Percentiles rank a stretch among this genome's conserved stretches.
phyloP scores from a whole-genome alignment of 1,140 invertebrate genomes.

The Scylla paramamosain region DNA sequence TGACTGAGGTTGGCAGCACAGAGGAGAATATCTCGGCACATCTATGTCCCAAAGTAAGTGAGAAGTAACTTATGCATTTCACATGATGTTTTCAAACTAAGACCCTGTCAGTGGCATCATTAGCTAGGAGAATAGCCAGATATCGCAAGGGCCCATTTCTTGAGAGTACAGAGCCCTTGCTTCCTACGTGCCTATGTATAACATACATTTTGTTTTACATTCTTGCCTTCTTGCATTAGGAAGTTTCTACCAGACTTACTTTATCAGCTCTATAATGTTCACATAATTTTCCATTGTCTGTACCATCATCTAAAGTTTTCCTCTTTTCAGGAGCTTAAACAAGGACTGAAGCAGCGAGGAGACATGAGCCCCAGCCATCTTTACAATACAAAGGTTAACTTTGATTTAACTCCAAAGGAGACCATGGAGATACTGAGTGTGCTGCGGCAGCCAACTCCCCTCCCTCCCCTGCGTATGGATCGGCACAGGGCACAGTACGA shows the following conservation, averaged over 20 bases:
- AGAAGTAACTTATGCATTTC: neutral
- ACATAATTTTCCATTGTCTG: no score
- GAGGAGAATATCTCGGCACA: slow-evolving; percentile 47
- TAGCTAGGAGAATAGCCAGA: no score
- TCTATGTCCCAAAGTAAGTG: slow-evolving; percentile 42
- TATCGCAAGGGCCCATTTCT: no score
- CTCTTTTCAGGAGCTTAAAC: slow-evolving; percentile 62
- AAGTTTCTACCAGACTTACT: no score
- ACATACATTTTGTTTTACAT: no score
- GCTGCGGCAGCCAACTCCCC: slow-evolving; percentile 69
- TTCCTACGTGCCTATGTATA: no score
- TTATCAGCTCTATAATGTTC: no score
- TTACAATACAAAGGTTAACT: slow-evolving; percentile 68
- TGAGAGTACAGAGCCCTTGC: no score
- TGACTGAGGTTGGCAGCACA: slow-evolving; percentile 57
- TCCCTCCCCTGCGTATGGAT: slow-evolving; percentile 71
- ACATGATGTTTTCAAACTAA: neutral
- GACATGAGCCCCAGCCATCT: slow-evolving; percentile 63
- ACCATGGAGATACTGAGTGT: slow-evolving; percentile 77
- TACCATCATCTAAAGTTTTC: no score
- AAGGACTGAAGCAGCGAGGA: slow-evolving; percentile 61
- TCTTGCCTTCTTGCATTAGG: no score
- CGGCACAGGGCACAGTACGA: slow-evolving; percentile 32
- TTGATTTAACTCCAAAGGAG: slow-evolving; percentile 78
- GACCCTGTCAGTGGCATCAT: neutral